Percentiles rank a stretch among this genome's conserved stretches.
Conservation (phyloP, 2,888 invertebrate species). For the Drosophila incognita region DNA sequence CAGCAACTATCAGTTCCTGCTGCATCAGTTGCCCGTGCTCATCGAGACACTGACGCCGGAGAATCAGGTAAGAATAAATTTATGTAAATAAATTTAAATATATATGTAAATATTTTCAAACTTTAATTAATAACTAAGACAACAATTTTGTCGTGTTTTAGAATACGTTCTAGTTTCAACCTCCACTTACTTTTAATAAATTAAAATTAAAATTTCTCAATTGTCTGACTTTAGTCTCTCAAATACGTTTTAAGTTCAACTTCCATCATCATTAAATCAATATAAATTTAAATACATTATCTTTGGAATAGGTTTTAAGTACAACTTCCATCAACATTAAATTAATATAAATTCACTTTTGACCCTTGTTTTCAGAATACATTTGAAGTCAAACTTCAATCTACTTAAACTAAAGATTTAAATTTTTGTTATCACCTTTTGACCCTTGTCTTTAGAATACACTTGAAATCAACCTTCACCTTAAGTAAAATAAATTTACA, state of each 20-base stretch:
- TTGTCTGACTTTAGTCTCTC: not conserved
- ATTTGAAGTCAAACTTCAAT: too few species aligned
- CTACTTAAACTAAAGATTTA: too few species aligned
- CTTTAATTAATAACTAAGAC: not conserved
- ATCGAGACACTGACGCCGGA: constrained; percentile 79
- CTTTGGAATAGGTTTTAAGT: not conserved
- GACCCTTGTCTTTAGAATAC: not conserved
- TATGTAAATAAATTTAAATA: not conserved
- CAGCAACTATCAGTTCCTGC: constrained; percentile 54
- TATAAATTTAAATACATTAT: not conserved
- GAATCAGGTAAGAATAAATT: constrained; percentile 71
- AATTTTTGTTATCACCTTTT: not conserved
- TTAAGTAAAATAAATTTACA: not conserved
- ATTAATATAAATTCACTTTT: not conserved
- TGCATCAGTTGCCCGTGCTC: constrained; percentile 82
- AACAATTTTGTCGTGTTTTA: not conserved
- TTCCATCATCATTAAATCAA: not conserved
- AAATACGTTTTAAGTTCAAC: not conserved
- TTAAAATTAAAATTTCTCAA: not conserved
- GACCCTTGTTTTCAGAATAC: too few species aligned
- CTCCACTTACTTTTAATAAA: not conserved
- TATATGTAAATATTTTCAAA: not conserved
- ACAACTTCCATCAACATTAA: not conserved
- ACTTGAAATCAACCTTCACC: not conserved
- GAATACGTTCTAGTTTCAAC: not conserved